Base-by-base conservation (phyloP, 2,113 vertebrate species). In the Ailuropoda melanoleuca region DNA sequence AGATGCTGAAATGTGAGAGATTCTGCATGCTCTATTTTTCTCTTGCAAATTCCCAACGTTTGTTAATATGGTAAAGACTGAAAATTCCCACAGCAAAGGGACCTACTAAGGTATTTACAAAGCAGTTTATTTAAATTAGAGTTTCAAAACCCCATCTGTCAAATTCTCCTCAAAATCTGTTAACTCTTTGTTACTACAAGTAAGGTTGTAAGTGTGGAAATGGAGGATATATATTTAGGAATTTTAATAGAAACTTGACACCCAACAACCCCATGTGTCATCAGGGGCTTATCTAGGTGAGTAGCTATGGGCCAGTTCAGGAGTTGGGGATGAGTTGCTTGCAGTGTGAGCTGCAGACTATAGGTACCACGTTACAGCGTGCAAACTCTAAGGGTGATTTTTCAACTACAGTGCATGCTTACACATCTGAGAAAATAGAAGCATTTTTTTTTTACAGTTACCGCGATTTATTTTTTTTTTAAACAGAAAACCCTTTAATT, bases 401-500 rank as follows among this genome's bases (percentile, higher is more conserved):
- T 29, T 72, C 64, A 62, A 24, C 64, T 58, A 29, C 1, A 72
- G 34, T 11, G n/a, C 0, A 17, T 19, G 3, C 43, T 31, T 64
- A 34, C 23, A 24, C 55, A 62, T n/a, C 8, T 43, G 80, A 86
- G n/a, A 62, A 84, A 82, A 92, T 0, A 26, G 53, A 29, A 80
- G 37, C 7, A n/a, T 72, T 31, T 37, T 60, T 86, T 91, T 75
- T 74, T 74, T 74, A 46, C 24, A 4, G 23, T 74, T 26, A 74
- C 46, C 29, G 4, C 46, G 39, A 26, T 46, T 74, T 70, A 37
- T 70, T 74, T 70, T 70, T 74, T 72, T 95, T 43, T 43, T 43
- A 43, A 98, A 98, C 97, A 98, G 98, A 98, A 99, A 99, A 98
- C 97, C 87, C 98, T 98, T 98, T 98, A 98, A 98, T 98, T 98